Base-by-base conservation (phyloP, 1,140 invertebrate genomes). In the Dinoponera quadriceps region DNA sequence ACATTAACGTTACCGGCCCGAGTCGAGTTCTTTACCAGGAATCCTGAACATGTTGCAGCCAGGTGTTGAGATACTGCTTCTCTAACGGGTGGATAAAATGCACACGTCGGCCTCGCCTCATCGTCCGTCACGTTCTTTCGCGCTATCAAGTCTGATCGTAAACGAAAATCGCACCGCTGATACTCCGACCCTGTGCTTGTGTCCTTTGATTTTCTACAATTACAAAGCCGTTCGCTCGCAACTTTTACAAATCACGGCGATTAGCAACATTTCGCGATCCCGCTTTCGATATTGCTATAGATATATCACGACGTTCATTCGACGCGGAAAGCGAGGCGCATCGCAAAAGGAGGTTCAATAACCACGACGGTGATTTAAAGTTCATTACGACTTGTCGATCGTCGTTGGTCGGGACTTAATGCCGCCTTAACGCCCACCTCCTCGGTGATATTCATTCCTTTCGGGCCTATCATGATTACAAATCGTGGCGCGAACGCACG, bases 41-140 rank as follows among this genome's bases (percentile, higher is more conserved):
- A 87, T 87, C 78, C 63, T 77, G 78, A 69, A 84, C 78, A 69
- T 78, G 57, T 27, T 74, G 44, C 69, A 49, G 77, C 83, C 85
- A 86, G 85, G 85, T 86, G 85, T 85, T 65, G 84, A 65, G 71
- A 57, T 71, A 71, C 63, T 74, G 44, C 65, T n/a, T 4, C 48
- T 82, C 83, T 86, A 87, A 59, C 84, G 86, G 86, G 85, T 87
- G 85, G 74, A 60, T 25, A 38, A 75, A 55, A 74, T 44, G 7
- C 38, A 57, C 38, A 16, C 33, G 1, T 60, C 20, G n/a, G 25
- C 16, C 20, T 7, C 1, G 38, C n/a, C n/a, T 18, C 38, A 0
- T 54, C 44, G 11, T 57, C 20, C 25, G 55, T 27, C 54, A 55
- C 18, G n/a, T 54, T 63, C 14, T 54, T 13, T 73, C 18, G 2